A percentile compares a stretch with the other conserved stretches of the same genome.
Evolutionary conservation across 2,113 vertebrate species (phyloP).

Genomic region (Tylochromis polylepis): DNA sequence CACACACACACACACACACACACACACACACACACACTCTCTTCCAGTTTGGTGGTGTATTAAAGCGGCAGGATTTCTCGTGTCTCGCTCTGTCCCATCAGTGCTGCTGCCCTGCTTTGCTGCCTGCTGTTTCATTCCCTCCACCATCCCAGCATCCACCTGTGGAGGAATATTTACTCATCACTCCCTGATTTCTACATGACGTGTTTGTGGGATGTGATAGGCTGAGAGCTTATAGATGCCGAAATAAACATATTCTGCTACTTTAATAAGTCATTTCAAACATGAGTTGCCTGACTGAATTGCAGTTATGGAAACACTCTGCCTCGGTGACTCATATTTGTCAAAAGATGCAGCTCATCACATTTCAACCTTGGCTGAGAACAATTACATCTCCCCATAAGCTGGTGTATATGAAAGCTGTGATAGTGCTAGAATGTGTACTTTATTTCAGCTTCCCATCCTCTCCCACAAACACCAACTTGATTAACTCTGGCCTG

Average conservation of each 20-base stretch:
- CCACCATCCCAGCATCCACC: neutral
- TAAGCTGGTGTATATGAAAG: neutral
- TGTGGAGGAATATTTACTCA: neutral
- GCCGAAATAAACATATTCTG: neutral
- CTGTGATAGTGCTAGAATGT: accelerated
- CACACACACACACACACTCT: neutral
- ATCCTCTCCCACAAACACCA: neutral
- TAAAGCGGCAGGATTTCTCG: neutral
- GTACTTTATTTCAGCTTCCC: neutral
- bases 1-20: neutral
- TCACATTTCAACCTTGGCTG: accelerated
- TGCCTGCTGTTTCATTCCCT: neutral
- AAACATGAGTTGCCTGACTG: accelerated
- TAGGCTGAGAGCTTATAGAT: neutral
- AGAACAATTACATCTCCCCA: neutral
- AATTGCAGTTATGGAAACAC: neutral
- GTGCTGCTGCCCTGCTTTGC: neutral
- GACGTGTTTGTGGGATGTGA: neutral
- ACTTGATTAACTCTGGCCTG: neutral
- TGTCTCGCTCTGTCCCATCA: no score
- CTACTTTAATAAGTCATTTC: neutral
- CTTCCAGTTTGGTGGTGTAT: neutral
- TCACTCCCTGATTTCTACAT: neutral
- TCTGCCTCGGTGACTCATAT: neutral
- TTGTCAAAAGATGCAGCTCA: neutral